These are phyloP conservation scores for Gyrodactylus bullatarudis DNA, from an alignment of 1,140 invertebrate genomes.

Conservation along the genomic window DNA sequence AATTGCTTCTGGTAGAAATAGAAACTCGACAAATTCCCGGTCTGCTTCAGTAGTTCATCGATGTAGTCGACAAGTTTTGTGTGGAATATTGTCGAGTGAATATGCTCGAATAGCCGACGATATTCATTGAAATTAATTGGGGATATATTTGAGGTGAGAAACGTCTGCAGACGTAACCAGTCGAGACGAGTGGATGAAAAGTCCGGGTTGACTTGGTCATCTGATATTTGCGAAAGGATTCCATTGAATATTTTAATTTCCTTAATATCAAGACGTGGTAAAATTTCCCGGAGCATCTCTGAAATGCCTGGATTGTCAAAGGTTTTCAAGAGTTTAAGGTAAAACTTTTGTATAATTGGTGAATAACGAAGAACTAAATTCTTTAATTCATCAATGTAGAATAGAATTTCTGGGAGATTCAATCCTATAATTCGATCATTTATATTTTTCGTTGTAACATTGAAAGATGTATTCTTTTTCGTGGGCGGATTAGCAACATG, in stretches of 20 bases:
- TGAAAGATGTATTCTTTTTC: conserved; percentile 19
- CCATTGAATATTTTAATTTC: conserved; percentile 3
- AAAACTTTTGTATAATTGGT: conserved; percentile 84
- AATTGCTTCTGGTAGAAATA: conserved; percentile 81
- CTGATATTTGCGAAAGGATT: conserved; percentile 14
- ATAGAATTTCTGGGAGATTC: conserved; percentile 73
- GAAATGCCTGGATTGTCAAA: conserved; percentile 44
- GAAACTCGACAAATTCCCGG: conserved; percentile 58
- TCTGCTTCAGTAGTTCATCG: conserved; percentile 80
- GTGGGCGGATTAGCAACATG: conserved; percentile 73
- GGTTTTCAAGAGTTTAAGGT: conserved; percentile 70
- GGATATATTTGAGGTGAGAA: conserved; percentile 48
- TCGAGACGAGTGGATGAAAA: conserved; percentile 68
- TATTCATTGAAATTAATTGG: conserved; percentile 48
- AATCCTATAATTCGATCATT: conserved; percentile 17
- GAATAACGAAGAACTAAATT: conserved; percentile 57
- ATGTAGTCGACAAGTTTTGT: conserved; percentile 89
- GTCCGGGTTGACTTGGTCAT: conserved; percentile 73
- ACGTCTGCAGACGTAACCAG: conserved; percentile 75
- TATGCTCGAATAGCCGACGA: conserved; percentile 42
- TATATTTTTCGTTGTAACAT: neutral
- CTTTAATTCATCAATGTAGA: conserved; percentile 83
- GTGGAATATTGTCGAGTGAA: conserved; percentile 82
- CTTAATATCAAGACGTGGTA: neutral
- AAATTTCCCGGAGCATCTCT: neutral